Conservation (phyloP, 2,797 vertebrate genomes). For the Crenuchus spilurus region DNA sequence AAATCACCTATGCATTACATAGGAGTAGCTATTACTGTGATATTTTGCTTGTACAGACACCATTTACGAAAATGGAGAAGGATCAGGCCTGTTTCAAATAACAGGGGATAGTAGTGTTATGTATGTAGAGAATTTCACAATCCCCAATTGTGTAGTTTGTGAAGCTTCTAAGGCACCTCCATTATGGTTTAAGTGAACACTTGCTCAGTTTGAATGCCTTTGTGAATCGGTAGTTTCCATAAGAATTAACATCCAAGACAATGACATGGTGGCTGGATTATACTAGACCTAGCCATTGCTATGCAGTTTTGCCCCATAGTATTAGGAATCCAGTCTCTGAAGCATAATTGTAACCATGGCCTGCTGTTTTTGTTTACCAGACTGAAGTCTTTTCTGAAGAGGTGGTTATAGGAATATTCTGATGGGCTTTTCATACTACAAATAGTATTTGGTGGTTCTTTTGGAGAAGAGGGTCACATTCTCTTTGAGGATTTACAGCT, state of each 20-base stretch:
- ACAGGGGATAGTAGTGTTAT: not conserved
- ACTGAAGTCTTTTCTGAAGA: not conserved
- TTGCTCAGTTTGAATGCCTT: too few relatives aligned
- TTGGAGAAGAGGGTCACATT: not conserved
- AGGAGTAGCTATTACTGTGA: too few relatives aligned
- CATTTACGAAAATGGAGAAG: not conserved
- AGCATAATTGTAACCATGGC: not conserved
- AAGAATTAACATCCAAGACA: not conserved
- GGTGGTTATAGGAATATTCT: not conserved
- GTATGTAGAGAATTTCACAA: too few relatives aligned
- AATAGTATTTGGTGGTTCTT: not conserved
- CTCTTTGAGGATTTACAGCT: constrained; percentile 11
- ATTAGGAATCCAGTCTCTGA: not conserved
- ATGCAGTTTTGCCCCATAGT: not conserved
- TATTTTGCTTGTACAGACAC: too few relatives aligned
- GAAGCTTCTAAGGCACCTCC: too few relatives aligned
- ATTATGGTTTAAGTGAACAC: too few relatives aligned
- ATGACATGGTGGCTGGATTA: not conserved
- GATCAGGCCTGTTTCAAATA: not conserved
- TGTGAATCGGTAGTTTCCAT: not conserved
- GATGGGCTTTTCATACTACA: not conserved
- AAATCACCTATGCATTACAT: too few relatives aligned
- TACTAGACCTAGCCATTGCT: not conserved
- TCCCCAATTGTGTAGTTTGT: too few relatives aligned
- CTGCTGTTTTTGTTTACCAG: not conserved